Percentiles rank a stretch among this genome's conserved stretches.
phyloP scores from a whole-genome alignment of 2,113 vertebrate genomes.

The Cynocephalus volans region DNA sequence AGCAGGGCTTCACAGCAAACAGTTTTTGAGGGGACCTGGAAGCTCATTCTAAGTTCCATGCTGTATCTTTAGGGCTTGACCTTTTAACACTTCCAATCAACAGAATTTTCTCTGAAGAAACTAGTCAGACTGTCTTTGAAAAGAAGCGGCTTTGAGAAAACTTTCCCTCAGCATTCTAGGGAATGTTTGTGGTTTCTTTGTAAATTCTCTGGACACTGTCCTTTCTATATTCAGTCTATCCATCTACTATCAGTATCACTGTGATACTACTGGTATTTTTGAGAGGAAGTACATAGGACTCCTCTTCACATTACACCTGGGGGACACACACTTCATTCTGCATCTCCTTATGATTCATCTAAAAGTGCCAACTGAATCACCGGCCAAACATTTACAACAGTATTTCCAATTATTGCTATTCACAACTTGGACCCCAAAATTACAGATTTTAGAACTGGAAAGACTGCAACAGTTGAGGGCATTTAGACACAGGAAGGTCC shows the following conservation, averaged over 20 bases:
- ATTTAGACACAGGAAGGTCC: neutral
- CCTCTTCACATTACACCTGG: neutral
- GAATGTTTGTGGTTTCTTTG: neutral
- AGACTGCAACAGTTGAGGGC: neutral
- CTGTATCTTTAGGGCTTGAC: neutral
- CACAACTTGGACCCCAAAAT: neutral
- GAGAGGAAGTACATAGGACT: neutral
- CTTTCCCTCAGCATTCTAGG: neutral
- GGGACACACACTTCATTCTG: neutral
- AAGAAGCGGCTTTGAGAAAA: conserved; percentile 19
- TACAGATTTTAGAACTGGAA: neutral
- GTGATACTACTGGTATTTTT: neutral
- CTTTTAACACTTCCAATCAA: conserved; percentile 41
- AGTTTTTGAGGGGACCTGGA: neutral
- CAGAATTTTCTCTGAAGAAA: conserved; percentile 36
- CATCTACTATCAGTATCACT: neutral
- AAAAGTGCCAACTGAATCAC: neutral
- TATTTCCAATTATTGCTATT: neutral
- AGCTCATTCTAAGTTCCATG: neutral
- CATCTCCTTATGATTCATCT: neutral
- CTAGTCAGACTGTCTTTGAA: neutral
- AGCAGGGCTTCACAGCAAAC: neutral
- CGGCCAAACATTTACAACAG: neutral
- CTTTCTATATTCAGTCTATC: neutral
- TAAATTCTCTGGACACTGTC: neutral